A percentile compares a stretch with the other conserved stretches of the same genome.
phyloP scores from a whole-genome alignment of 1,140 invertebrate species.

The Episyrphus balteatus region DNA sequence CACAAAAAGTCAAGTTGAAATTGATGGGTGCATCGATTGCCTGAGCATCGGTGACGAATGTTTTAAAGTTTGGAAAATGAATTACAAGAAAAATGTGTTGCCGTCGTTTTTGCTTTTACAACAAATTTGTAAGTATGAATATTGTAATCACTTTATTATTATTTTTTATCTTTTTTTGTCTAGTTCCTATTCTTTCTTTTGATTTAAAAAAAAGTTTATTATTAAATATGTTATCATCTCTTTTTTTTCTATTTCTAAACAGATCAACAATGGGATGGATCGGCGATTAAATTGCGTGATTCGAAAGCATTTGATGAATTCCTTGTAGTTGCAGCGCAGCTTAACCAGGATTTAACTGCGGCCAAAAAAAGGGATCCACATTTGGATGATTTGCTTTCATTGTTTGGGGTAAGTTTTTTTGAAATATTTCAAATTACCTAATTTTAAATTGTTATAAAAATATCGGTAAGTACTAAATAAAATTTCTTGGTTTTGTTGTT shows the following conservation, averaged over 20 bases:
- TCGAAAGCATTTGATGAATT: conserved; percentile 18
- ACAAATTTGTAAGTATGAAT: conserved; percentile 16
- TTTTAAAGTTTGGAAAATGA: conserved; percentile 43
- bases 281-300: conserved; percentile 11
- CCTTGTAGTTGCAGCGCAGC: conserved; percentile 10
- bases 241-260: no score
- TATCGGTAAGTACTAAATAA: no score
- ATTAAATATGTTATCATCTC: no score
- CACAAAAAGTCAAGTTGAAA: conserved; percentile 13
- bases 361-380: conserved; percentile 14
- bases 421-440: no score
- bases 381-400: conserved; percentile 3
- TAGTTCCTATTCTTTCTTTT: neutral
- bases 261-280: conserved; percentile 17
- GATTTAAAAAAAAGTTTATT: no score
- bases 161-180: neutral
- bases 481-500: no score
- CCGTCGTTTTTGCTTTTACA: conserved; percentile 20
- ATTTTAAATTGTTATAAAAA: no score
- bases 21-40: conserved; percentile 35
- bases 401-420: no score
- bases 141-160: neutral
- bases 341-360: conserved; percentile 18
- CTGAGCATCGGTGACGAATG: conserved; percentile 38
- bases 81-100: conserved; percentile 42